phyloP scores from a whole-genome alignment of 2,888 invertebrate species.

The Meloe dianella region DNA sequence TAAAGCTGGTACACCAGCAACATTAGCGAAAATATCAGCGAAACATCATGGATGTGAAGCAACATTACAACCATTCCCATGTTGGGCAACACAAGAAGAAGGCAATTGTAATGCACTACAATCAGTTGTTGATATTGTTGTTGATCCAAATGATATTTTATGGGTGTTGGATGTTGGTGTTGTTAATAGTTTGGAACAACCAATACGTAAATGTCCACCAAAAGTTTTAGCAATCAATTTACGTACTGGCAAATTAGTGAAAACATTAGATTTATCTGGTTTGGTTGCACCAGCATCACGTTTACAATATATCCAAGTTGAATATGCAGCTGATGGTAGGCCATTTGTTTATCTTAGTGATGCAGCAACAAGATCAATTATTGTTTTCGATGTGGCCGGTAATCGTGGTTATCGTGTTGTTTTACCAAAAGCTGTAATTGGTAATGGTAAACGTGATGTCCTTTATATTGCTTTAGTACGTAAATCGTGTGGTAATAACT shows the following conservation, averaged over 20 bases:
- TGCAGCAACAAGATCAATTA: conserved; percentile 70
- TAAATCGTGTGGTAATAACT: conserved; percentile 64
- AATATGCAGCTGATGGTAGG: conserved; percentile 68
- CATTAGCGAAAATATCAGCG: conserved; percentile 65
- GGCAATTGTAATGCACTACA: conserved; percentile 70
- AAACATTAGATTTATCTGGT: conserved; percentile 66
- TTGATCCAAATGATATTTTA: conserved; percentile 68
- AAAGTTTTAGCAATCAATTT: conserved; percentile 62
- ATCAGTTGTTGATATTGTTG: conserved; percentile 71
- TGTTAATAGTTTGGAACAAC: conserved; percentile 70
- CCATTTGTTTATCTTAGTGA: conserved; percentile 73
- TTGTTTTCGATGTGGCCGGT: conserved; percentile 71
- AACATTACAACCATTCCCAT: conserved; percentile 67
- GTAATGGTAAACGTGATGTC: conserved; percentile 65
- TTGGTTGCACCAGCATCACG: conserved; percentile 66
- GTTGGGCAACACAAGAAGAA: conserved; percentile 69
- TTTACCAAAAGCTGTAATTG: conserved; percentile 64
- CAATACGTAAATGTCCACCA: conserved; percentile 70
- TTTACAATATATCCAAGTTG: conserved; percentile 73
- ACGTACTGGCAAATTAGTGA: conserved; percentile 64
- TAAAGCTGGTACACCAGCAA: conserved; percentile 71
- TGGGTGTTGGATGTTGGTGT: conserved; percentile 78
- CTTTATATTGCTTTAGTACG: conserved; percentile 71
- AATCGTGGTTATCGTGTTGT: conserved; percentile 70
- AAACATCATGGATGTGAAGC: conserved; percentile 60